Base-by-base conservation (phyloP, 2,888 invertebrate genomes). In the Limnephilus lunatus region DNA sequence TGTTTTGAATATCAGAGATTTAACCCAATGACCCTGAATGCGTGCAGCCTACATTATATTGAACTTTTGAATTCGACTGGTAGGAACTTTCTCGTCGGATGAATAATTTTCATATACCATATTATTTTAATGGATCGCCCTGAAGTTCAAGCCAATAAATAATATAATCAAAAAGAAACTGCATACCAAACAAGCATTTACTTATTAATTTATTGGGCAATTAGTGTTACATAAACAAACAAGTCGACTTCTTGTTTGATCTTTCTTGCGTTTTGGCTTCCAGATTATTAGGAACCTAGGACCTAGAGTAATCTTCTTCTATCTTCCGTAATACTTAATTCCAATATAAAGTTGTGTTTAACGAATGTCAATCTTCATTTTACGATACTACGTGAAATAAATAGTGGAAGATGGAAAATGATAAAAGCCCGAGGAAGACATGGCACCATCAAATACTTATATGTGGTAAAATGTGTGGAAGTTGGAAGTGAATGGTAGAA, bases 21-120 rank as follows among this genome's bases (percentile, higher is more conserved):
- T 68, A 68, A 68, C 68, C 68, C 68, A 68, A n/a, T 68, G 68
- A 68, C 68, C 68, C 68, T 68, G 68, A 68, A 68, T 68, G 68
- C 68, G 68, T 68, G n/a, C 25, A 68, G 25, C 68, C 68, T 68
- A 68, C 68, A 68, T 68, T 25, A 68, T 68, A 68, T 25, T 68
- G n/a, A 68, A 68, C 68, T 68, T 25, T 68, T 68, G 68, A n/a
- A n/a, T 68, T 68, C 68, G 9, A 68, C 68, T 68, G 68, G 68
- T n/a, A 68, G n/a, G 68, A 68, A 68, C 68, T 68, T 68, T 68
- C 68, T 68, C 68, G 68, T 9, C 2, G 68, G 68, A 68, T 68
- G 25, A 5, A 68, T 68, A 68, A 68, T 68, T 68, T 68, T 68
- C 68, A 25, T 25, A 68, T 68, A 68, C 68, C 68, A 25, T 68